These are phyloP conservation scores for Erebia ligea DNA, from an alignment of 2,888 invertebrate species.

Conservation along the genomic window DNA sequence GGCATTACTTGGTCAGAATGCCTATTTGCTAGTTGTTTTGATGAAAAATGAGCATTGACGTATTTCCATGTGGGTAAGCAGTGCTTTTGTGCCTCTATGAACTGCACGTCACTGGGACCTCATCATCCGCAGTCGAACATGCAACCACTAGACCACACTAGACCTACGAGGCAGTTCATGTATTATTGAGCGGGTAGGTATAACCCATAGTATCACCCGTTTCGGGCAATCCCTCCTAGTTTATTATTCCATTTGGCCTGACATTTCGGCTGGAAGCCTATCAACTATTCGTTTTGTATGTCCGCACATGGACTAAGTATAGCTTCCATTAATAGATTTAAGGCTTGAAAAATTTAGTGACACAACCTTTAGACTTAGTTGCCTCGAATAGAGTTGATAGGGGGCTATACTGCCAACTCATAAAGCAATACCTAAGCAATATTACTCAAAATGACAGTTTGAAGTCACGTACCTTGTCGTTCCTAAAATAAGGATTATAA, in stretches of 20 bases:
- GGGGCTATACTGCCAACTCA: not conserved
- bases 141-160: too few relatives aligned
- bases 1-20: too few relatives aligned
- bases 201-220: conserved; percentile 25
- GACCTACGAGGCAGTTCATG: not conserved
- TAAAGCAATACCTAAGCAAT: too few relatives aligned
- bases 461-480: too few relatives aligned
- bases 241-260: conserved; percentile 75
- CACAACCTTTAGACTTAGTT: not conserved
- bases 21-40: too few relatives aligned
- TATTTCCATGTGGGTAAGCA: too few relatives aligned
- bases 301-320: conserved; percentile 31
- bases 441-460: too few relatives aligned
- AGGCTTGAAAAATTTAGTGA: conserved; percentile 22
- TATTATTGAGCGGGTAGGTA: conserved; percentile 25
- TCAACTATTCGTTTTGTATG: conserved; percentile 63
- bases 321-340: conserved; percentile 38
- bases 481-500: too few relatives aligned
- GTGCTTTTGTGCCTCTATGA: too few relatives aligned
- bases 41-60: too few relatives aligned
- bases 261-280: conserved; percentile 59
- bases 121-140: too few relatives aligned
- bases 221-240: conserved; percentile 54
- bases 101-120: too few relatives aligned
- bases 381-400: not conserved